Percentiles rank a stretch among this genome's conserved stretches.
Conservation (phyloP, 2,888 invertebrate species). For the Rapana venosa region DNA sequence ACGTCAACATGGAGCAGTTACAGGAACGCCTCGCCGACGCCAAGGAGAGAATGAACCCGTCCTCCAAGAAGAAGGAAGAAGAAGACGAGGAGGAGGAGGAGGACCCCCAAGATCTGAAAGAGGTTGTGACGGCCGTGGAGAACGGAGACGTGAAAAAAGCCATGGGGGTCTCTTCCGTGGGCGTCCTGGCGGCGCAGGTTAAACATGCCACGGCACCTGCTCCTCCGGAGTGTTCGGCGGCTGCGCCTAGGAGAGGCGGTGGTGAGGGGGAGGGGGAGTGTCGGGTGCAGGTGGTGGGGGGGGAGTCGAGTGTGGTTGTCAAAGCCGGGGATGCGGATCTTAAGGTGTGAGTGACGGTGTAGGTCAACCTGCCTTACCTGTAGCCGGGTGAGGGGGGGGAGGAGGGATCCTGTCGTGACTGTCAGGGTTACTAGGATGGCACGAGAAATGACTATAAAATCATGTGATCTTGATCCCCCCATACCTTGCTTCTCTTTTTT, state of each 20-base stretch:
- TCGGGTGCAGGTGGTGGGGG: neutral
- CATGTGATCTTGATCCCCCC: too few relatives aligned
- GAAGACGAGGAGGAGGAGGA: neutral
- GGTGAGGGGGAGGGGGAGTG: neutral
- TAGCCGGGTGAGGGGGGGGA: too few relatives aligned
- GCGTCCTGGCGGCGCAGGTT: neutral
- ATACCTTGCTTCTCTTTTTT: too few relatives aligned
- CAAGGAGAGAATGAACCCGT: neutral
- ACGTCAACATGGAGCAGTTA: slow-evolving; percentile 49
- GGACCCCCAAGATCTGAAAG: neutral
- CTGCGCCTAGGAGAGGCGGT: neutral
- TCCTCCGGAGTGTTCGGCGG: neutral
- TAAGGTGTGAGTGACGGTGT: neutral
- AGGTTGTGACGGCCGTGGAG: slow-evolving; percentile 6
- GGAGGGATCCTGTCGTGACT: too few relatives aligned
- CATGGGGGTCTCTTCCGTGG: neutral
- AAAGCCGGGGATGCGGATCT: neutral
- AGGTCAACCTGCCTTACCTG: too few relatives aligned
- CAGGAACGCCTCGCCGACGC: slow-evolving; percentile 42
- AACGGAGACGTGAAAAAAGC: slow-evolving; percentile 25
- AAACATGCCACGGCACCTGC: neutral
- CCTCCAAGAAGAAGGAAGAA: neutral
- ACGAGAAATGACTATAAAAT: too few relatives aligned
- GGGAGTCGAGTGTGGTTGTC: neutral
- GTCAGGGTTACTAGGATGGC: too few relatives aligned